These are phyloP conservation scores for Drosophila bocqueti DNA, from an alignment of 1,140 invertebrate genomes.

Conservation along the genomic window DNA sequence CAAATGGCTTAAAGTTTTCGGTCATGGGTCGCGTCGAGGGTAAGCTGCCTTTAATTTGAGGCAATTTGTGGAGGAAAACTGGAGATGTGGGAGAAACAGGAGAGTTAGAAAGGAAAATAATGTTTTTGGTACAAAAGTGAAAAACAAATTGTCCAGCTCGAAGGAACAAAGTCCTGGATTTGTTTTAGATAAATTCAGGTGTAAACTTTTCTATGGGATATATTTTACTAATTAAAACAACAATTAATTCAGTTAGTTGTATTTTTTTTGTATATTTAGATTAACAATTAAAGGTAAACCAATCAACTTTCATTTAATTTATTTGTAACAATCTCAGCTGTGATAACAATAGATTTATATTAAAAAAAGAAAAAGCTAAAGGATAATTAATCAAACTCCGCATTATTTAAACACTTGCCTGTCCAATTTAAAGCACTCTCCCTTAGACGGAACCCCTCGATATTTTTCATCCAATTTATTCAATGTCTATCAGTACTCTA, in stretches of 20 bases:
- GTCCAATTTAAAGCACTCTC: neutral
- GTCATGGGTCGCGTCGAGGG: constrained; percentile 26
- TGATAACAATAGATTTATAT: neutral
- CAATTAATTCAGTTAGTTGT: neutral
- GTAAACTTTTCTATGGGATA: neutral
- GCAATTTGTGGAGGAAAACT: constrained; percentile 30
- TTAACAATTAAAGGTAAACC: neutral
- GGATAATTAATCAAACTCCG: constrained; percentile 24
- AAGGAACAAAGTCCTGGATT: neutral
- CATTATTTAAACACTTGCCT: constrained; percentile 13
- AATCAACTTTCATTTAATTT: neutral
- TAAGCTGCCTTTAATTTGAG: constrained; percentile 51
- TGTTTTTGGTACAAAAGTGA: constrained; percentile 14
- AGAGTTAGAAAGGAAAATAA: neutral
- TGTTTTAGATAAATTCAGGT: neutral
- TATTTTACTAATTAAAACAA: too few species aligned
- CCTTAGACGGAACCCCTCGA: neutral
- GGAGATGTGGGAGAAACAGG: neutral
- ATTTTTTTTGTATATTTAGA: neutral
- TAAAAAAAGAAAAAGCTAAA: neutral
- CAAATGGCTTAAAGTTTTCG: constrained; percentile 71
- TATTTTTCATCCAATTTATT: constrained; percentile 33
- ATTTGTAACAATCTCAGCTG: neutral
- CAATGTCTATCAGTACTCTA: constrained; percentile 44
- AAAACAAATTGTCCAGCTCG: constrained; percentile 6